These are phyloP conservation scores for Bombus difficillimus DNA, from an alignment of 1,140 invertebrate species.

Conservation along the genomic window DNA sequence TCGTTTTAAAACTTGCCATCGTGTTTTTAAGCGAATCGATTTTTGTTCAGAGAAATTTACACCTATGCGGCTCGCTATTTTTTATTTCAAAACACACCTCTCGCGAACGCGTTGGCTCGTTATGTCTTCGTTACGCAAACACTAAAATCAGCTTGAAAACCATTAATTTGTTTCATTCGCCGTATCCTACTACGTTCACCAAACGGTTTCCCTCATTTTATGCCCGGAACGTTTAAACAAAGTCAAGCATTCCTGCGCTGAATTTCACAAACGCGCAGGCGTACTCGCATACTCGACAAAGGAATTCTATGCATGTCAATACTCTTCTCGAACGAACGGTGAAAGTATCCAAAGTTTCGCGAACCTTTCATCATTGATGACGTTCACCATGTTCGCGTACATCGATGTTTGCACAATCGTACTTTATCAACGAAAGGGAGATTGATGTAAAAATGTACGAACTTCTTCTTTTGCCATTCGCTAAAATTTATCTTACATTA, in stretches of 20 bases:
- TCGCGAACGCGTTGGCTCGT: neutral
- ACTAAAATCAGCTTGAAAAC: conserved; percentile 32
- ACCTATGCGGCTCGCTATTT: neutral
- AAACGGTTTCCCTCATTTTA: conserved; percentile 8
- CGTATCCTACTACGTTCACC: conserved; percentile 4
- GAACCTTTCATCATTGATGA: conserved; percentile 41
- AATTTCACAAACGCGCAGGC: conserved; percentile 36
- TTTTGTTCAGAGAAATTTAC: conserved; percentile 1
- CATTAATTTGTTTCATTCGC: conserved; percentile 28
- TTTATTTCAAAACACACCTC: neutral
- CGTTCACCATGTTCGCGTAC: neutral
- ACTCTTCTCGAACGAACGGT: conserved; percentile 38
- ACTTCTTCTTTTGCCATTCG: no score
- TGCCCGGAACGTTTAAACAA: conserved; percentile 25
- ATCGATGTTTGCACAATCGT: neutral
- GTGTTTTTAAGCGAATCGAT: neutral
- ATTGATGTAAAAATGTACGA: neutral
- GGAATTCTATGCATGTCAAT: conserved; percentile 45
- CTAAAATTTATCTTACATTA: no score
- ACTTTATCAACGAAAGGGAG: neutral
- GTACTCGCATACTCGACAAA: conserved; percentile 16
- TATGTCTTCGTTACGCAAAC: conserved; percentile 27
- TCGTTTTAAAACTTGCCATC: neutral
- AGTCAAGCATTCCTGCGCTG: conserved; percentile 25
- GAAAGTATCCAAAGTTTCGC: conserved; percentile 60